These are phyloP conservation scores for Diaperis boleti DNA, from an alignment of 2,888 invertebrate species.

Conservation along the genomic window DNA sequence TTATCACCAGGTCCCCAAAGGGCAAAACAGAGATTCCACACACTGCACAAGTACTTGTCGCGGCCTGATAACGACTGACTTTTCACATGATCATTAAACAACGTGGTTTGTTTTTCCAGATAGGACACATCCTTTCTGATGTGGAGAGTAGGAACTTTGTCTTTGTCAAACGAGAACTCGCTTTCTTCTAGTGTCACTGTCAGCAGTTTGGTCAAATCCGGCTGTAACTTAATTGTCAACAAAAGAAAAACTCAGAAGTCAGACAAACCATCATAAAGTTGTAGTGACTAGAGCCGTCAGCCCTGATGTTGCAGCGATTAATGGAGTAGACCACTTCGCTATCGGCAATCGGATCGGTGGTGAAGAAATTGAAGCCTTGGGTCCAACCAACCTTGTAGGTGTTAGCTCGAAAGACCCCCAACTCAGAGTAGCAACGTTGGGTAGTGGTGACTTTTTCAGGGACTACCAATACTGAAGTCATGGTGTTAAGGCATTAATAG, in stretches of 20 bases:
- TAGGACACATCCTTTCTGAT: constrained; percentile 49
- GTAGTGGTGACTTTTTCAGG: constrained; percentile 15
- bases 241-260: neutral
- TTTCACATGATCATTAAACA: constrained; percentile 51
- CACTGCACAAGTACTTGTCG: constrained; percentile 68
- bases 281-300: neutral
- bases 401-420: constrained; percentile 73
- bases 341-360: constrained; percentile 10
- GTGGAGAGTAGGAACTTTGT: constrained; percentile 56
- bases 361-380: constrained; percentile 69
- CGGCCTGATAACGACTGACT: constrained; percentile 50
- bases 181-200: constrained; percentile 54
- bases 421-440: constrained; percentile 67
- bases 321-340: constrained; percentile 9
- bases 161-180: constrained; percentile 42
- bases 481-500: neutral
- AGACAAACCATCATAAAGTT: constrained; percentile 19
- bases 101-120: constrained; percentile 51
- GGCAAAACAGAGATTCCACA: constrained; percentile 83
- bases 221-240: constrained; percentile 18
- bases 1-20: constrained; percentile 86
- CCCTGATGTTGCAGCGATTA: constrained; percentile 4
- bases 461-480: neutral
- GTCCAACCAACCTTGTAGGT: constrained; percentile 84
- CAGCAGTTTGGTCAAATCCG: constrained; percentile 49